Conservation (phyloP, 92 coral and sea anemone species). For the Actinostola sp. region DNA sequence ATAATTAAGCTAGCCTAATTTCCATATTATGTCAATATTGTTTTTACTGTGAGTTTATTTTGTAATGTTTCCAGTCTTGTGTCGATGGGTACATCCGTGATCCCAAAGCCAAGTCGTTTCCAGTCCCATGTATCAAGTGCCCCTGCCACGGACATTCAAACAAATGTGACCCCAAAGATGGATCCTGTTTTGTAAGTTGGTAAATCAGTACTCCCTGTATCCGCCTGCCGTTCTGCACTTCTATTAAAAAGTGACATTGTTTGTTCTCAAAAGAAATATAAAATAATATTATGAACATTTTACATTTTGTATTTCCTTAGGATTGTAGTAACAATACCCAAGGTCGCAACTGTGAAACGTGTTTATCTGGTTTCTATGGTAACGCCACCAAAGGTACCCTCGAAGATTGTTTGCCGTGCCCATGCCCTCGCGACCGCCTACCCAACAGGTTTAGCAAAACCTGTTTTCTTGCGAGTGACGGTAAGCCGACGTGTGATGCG, state of each 20-base stretch:
- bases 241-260: no score
- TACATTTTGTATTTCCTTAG: constrained; percentile 31
- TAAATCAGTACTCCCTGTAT: neutral
- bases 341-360: constrained; percentile 75
- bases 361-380: constrained; percentile 88
- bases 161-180: constrained; percentile 70
- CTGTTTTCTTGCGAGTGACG: constrained; percentile 82
- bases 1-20: no score
- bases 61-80: constrained; percentile 48
- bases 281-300: no score
- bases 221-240: neutral
- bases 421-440: constrained; percentile 82
- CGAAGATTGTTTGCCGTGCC: constrained; percentile 78
- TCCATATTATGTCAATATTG: no score
- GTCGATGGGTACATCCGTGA: constrained; percentile 65
- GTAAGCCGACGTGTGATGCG: constrained; percentile 85
- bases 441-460: constrained; percentile 84
- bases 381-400: constrained; percentile 80
- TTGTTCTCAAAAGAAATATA: no score
- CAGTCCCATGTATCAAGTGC: constrained; percentile 66
- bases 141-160: constrained; percentile 78
- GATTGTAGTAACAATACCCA: constrained; percentile 82
- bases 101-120: constrained; percentile 38
- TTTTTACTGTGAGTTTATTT: neutral
- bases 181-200: constrained; percentile 80